A percentile compares a stretch with the other conserved stretches of the same genome.
These are phyloP conservation scores for Dicroscelio sp. DNA, from an alignment of 2,888 invertebrate genomes.

Conservation along the genomic window DNA sequence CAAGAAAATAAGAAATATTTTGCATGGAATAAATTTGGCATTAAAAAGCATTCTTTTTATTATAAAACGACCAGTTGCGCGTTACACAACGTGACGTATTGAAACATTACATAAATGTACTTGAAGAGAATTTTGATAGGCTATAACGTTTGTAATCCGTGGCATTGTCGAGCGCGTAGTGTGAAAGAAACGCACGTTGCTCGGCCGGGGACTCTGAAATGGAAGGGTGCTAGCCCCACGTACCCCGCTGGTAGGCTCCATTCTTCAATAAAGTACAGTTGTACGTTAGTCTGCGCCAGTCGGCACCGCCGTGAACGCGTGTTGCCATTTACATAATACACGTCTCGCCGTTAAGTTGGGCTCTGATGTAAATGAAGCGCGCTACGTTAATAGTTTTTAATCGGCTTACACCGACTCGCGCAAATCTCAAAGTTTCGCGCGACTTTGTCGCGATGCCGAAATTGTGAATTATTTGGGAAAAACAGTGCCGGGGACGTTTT, in stretches of 20 bases:
- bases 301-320: slow-evolving; percentile 46
- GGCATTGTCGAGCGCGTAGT: too few species aligned
- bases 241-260: slow-evolving; percentile 64
- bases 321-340: slow-evolving; percentile 64
- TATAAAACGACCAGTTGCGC: too few species aligned
- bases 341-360: slow-evolving; percentile 40
- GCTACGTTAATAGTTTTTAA: slow-evolving; percentile 64
- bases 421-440: not conserved
- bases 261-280: slow-evolving; percentile 71
- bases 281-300: slow-evolving; percentile 71
- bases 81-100: too few species aligned
- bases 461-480: not conserved
- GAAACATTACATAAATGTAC: too few species aligned
- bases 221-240: slow-evolving; percentile 77
- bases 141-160: too few species aligned
- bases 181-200: too few species aligned
- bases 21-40: too few species aligned
- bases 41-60: too few species aligned
- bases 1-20: too few species aligned
- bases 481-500: not conserved
- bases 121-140: too few species aligned
- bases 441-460: not conserved
- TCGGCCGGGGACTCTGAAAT: not conserved
- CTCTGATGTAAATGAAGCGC: slow-evolving; percentile 40
- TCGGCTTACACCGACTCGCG: slow-evolving; percentile 25